phyloP scores from a whole-genome alignment of 2,113 vertebrate genomes.

The Cyphomyrus discorhynchus region DNA sequence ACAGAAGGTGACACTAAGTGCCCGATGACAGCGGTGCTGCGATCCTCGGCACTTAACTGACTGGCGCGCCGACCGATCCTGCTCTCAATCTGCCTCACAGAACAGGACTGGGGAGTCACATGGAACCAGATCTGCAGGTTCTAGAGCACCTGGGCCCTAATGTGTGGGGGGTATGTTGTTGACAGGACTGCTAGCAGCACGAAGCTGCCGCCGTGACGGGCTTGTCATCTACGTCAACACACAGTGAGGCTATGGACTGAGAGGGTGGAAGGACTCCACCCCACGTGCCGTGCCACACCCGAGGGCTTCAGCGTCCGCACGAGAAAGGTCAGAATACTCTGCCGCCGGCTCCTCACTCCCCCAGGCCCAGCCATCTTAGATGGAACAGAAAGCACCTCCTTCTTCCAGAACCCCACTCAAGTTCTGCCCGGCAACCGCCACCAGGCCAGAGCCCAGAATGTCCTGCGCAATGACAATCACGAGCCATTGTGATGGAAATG shows the following conservation, averaged over 20 bases:
- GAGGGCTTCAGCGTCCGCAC: not conserved
- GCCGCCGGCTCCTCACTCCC: not conserved
- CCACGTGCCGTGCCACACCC: not conserved
- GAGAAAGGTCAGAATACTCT: not conserved
- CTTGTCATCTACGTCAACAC: not conserved
- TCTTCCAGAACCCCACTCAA: not conserved
- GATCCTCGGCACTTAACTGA: not conserved
- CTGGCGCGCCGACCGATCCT: not conserved
- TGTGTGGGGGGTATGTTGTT: not conserved
- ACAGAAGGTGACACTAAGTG: not conserved
- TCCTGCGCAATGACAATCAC: constrained; percentile 22
- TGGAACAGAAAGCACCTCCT: not conserved
- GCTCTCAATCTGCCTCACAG: not conserved
- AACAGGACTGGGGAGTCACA: not conserved
- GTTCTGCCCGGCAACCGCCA: not conserved
- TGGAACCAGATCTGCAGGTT: not conserved
- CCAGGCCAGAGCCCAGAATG: constrained; percentile 1
- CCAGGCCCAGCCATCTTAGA: not conserved
- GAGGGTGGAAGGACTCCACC: not conserved
- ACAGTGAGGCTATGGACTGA: not conserved
- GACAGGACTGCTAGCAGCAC: not conserved
- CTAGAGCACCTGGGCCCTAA: not conserved
- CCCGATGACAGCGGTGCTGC: not conserved
- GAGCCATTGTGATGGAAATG: not conserved
- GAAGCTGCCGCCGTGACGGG: not conserved